Base-by-base conservation (phyloP, 2,113 vertebrate species). In the Callorhinus ursinus region DNA sequence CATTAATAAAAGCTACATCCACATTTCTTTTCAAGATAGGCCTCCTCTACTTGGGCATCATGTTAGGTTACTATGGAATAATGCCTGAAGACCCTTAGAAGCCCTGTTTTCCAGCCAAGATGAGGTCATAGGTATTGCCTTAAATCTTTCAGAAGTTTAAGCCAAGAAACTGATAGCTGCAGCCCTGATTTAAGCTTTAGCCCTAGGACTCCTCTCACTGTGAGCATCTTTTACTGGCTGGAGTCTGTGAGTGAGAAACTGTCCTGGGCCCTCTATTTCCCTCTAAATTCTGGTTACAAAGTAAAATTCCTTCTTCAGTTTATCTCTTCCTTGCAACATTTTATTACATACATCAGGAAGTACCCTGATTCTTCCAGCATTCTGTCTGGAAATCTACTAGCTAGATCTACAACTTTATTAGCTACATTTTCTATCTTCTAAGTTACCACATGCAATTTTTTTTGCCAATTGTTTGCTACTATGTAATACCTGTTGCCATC, bases 321-420 rank as follows among this genome's bases (percentile, higher is more conserved):
- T 21, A 42, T 82, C 10, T 82, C 19, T 74, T 51, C 85, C 49
- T 94, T 57, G 12, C 6, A 55, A 39, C 18, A 46, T 39, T 36
- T 57, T 42, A 57, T 87, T 63, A 63, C 22, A n/a, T 5, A 51
- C 7, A 63, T 76, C 12, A 28, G 74, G 33, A 61, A 69, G 31
- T 31, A 15, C 36, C 33, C 11, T 77, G 46, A 87, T 26, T 59
- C 46, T 84, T 88, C 1, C 31, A 90, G 24, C 2, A 31, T 63
- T 96, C 84, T 83, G 33, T 63, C 36, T 96, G 36, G 82, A 80
- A 89, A 92, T 90, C 24, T 63, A 15, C 24, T 72, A 89, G 12
- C 42, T 31, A 82, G 26, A 72, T 51, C 53, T 77, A 15, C 53
- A 93, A 33, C 69, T 42, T 69, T 71, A 46, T 71, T 31, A n/a